Percentiles rank a stretch among this genome's conserved stretches.
Evolutionary conservation across 2,797 vertebrate species (phyloP).

Genomic region (Alcedo quadribrachys): DNA sequence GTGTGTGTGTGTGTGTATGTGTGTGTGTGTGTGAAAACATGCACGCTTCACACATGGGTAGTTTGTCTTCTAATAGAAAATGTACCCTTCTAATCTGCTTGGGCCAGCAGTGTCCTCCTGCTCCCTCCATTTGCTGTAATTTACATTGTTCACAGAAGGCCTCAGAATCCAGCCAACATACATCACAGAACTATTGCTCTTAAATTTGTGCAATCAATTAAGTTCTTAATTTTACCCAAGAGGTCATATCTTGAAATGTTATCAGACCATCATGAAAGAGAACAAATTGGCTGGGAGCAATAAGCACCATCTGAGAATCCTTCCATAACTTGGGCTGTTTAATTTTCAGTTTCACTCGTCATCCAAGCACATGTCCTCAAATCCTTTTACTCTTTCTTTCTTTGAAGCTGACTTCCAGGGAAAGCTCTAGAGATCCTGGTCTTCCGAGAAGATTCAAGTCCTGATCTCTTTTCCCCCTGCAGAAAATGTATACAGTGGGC

Average conservation of each 20-base stretch:
- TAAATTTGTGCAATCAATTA: constrained; percentile 10
- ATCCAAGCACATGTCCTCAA: neutral
- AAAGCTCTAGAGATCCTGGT: neutral
- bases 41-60: rapidly evolving
- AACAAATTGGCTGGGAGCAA: constrained; percentile 20
- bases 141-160: neutral
- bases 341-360: neutral
- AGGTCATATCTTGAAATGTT: constrained; percentile 1
- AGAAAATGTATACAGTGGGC: neutral
- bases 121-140: neutral
- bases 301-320: constrained; percentile 24
- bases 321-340: neutral
- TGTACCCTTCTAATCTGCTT: neutral
- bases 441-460: neutral
- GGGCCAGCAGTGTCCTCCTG: neutral
- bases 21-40: neutral
- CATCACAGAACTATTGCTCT: neutral
- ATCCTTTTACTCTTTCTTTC: neutral
- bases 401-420: neutral
- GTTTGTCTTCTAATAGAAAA: neutral
- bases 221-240: constrained; percentile 11
- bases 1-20: too few species aligned
- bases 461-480: neutral
- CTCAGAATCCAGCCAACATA: neutral
- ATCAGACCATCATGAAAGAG: constrained; percentile 19